Percentiles rank a stretch among this genome's conserved stretches.
These are phyloP conservation scores for Natrix natrix DNA, from an alignment of 2,797 vertebrate species.

Conservation along the genomic window DNA sequence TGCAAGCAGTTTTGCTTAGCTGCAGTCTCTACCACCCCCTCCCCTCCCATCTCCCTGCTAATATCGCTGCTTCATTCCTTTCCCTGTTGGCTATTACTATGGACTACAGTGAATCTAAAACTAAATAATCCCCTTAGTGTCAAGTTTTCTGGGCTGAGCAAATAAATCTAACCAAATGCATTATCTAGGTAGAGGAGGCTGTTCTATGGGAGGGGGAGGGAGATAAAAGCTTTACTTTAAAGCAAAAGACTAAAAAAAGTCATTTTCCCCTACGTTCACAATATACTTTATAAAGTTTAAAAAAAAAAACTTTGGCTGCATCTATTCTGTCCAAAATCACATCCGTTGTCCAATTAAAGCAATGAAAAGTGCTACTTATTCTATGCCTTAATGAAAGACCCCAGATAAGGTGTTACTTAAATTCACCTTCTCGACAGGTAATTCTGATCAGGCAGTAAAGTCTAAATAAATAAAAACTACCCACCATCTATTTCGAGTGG, in stretches of 20 bases:
- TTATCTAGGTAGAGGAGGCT: constrained; percentile 87
- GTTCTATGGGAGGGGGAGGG: constrained; percentile 69
- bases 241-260: constrained; percentile 70
- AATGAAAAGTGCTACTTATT: constrained; percentile 58
- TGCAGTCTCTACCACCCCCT: constrained; percentile 73
- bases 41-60: constrained; percentile 76
- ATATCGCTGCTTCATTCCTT: constrained; percentile 83
- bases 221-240: constrained; percentile 82
- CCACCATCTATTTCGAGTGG: constrained; percentile 2
- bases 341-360: constrained; percentile 64
- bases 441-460: constrained; percentile 57
- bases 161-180: constrained; percentile 93
- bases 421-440: constrained; percentile 57
- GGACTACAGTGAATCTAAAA: constrained; percentile 87
- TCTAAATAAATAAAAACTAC: constrained; percentile 58
- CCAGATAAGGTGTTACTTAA: constrained; percentile 61
- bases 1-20: constrained; percentile 85
- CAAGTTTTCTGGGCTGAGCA: constrained; percentile 84
- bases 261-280: constrained; percentile 63
- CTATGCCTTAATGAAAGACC: constrained; percentile 55
- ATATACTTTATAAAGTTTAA: constrained; percentile 67
- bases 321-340: constrained; percentile 46
- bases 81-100: constrained; percentile 86
- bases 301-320: constrained; percentile 60
- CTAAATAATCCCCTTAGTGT: constrained; percentile 98